phyloP scores from a whole-genome alignment of 2,888 invertebrate genomes.

The Onthophagus sagittarius region DNA sequence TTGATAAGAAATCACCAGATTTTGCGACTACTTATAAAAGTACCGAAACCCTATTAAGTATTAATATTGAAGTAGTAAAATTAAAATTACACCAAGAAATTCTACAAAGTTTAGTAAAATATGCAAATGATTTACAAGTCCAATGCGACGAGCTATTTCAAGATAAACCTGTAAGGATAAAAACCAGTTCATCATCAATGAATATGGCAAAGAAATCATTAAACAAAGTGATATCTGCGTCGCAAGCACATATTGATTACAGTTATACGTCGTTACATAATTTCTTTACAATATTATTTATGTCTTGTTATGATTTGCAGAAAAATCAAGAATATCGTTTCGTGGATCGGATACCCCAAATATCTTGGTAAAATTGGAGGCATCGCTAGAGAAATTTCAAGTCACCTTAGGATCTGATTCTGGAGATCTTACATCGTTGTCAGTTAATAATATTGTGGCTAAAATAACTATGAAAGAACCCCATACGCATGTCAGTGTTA shows the following conservation, averaged over 20 bases:
- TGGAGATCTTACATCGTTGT: conserved; percentile 63
- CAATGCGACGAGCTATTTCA: conserved; percentile 37
- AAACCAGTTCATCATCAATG: conserved; percentile 1
- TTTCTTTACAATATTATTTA: background rate
- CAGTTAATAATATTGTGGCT: conserved; percentile 68
- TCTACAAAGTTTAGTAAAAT: conserved; percentile 64
- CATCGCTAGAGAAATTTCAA: conserved; percentile 71
- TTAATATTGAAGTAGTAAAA: conserved; percentile 76
- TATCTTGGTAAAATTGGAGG: conserved; percentile 71
- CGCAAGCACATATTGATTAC: background rate
- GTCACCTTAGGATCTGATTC: conserved; percentile 61
- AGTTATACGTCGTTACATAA: background rate
- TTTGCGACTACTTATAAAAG: conserved; percentile 70
- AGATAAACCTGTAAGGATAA: background rate
- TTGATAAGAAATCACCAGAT: conserved; percentile 76
- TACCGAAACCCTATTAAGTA: conserved; percentile 72
- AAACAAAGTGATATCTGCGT: conserved; percentile 34
- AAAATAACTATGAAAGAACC: conserved; percentile 71
- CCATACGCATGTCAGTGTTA: conserved; percentile 71
- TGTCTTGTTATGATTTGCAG: background rate
- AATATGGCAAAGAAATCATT: conserved; percentile 40
- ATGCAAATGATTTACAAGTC: conserved; percentile 48
- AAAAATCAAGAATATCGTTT: background rate
- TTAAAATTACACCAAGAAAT: conserved; percentile 83
- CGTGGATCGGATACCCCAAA: conserved; percentile 10